Evolutionary conservation across 2,113 vertebrate genomes (phyloP).

Genomic region (Glareola pratincola): DNA sequence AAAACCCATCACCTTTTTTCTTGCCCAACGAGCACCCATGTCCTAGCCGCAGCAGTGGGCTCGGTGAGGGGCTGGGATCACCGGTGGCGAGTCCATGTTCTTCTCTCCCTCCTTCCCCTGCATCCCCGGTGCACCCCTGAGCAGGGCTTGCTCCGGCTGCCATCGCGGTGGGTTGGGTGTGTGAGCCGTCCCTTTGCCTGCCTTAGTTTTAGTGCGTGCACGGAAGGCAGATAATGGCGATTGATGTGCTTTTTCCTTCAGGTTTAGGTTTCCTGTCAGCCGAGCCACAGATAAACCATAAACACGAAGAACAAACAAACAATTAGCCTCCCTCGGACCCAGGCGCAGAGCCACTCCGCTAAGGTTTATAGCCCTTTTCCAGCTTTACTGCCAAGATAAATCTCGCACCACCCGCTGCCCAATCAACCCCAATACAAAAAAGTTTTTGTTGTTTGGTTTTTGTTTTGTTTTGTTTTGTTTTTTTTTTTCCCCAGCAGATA

Average conservation of each 20-base stretch:
- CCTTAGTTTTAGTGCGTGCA: neutral
- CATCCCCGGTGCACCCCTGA: neutral
- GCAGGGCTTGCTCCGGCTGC: rapidly evolving
- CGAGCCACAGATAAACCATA: conserved; percentile 62
- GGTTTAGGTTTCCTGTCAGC: conserved; percentile 65
- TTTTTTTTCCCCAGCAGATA: neutral
- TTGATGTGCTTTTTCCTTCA: conserved; percentile 47
- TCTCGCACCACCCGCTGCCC: conserved; percentile 48
- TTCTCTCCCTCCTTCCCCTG: neutral
- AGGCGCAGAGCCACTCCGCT: conserved; percentile 36
- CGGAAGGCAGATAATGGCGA: conserved; percentile 24
- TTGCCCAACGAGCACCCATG: rapidly evolving
- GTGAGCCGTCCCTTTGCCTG: neutral
- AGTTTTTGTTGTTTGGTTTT: neutral
- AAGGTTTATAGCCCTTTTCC: conserved; percentile 62
- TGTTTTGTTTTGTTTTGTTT: too few species aligned
- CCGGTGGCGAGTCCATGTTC: rapidly evolving
- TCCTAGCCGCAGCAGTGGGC: rapidly evolving
- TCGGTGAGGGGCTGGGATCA: neutral
- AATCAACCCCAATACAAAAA: conserved; percentile 29
- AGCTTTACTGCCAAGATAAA: conserved; percentile 62
- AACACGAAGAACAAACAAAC: conserved; percentile 69
- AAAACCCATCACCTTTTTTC: neutral
- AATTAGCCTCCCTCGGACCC: conserved; percentile 67
- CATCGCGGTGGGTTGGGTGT: rapidly evolving